Evolutionary conservation across 2,888 invertebrate genomes (phyloP), one percentile per base, ranked within the genome.

Genomic region (Agrilus biguttatus): DNA sequence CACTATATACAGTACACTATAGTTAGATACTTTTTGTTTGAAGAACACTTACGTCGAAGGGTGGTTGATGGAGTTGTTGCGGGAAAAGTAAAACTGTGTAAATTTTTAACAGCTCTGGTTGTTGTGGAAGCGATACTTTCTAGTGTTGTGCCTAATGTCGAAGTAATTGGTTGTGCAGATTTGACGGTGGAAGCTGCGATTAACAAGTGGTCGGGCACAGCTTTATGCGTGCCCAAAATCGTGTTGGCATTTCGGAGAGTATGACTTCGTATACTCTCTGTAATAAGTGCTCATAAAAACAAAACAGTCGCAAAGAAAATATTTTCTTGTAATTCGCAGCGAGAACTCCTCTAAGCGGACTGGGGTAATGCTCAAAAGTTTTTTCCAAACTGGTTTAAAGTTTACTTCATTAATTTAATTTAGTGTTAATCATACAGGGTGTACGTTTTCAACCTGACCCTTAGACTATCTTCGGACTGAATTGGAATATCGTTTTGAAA

Each of bases 221-320:
- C 73, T 38, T 77, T 61, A 49, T 75, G 74, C n/a, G 70, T 73
- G 44, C 77, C 75, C 49, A 77, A 59, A 36, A 78, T 78, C 53
- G 78, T 78, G 48, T 82, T 83, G 45, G 83, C 80, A 65, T 85
- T 83, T 55, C 81, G 77, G 57, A 83, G 62, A 41, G 81, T 78
- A 62, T 86, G 84, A 56, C 77, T 78, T 50, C 80, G 78, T 61
- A 86, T 73, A 49, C 74, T 77, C 53, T 75, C 77, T 65, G 66
- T 51, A 55, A 55, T 38, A 41, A 14, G 42, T 42, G 45, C 41
- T 36, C 40, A 39, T 40, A 39, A 36, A 36, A 36, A 34, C 34
- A n/a, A 17, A 36, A 17, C 36, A 36, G 6, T 17, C 14, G 8
- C 17, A n/a, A 17, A n/a, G n/a, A n/a, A n/a, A n/a, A n/a, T n/a